Base-by-base conservation (phyloP, 2,888 invertebrate genomes). In the Drosophila austrosaltans region DNA sequence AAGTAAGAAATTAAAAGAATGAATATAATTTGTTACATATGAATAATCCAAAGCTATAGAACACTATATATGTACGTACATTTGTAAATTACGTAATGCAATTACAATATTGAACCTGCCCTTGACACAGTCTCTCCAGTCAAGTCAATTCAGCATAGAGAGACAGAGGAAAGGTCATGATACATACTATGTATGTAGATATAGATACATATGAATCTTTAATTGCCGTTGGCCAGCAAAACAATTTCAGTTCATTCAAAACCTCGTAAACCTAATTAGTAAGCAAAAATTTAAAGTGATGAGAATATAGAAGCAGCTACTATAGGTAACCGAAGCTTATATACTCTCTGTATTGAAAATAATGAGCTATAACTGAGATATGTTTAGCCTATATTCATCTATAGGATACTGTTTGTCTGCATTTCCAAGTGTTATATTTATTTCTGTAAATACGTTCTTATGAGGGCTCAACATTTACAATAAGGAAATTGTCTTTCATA, bases 241-340 rank as follows among this genome's bases (percentile, higher is more conserved):
- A 82, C 77, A 82, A 86, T 83, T 88, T 66, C 69, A 88, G 72
- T 81, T 83, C 81, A 81, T 88, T 87, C 72, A 81, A 76, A 74
- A 71, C 72, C 69, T 77, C 72, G 78, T 72, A 78, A 83, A 76
- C 72, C 70, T 81, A 87, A 85, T 87, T 89, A 89, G 66, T 57
- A 66, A 12, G 70, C 77, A 59, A 32, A 56, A 66, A 48, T 61
- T 42, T 40, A 6, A 22, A 72, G 42, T 65, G 44, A 25, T 40
- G 44, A 65, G 48, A 48, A 48, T 22, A 48, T 48, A 3, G 3
- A 48, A 48, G 10, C 25, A 48, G 12, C 22, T 22, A 22, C 1
- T 12, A 25, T 48, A 25, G 48, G 5, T 25, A 10, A 1, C 25
- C 22, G 48, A 48, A 48, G 8, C 10, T 48, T 48, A 10, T 12